These are phyloP conservation scores for Microcebus jonahi DNA, from an alignment of 2,113 vertebrate species.

Conservation along the genomic window DNA sequence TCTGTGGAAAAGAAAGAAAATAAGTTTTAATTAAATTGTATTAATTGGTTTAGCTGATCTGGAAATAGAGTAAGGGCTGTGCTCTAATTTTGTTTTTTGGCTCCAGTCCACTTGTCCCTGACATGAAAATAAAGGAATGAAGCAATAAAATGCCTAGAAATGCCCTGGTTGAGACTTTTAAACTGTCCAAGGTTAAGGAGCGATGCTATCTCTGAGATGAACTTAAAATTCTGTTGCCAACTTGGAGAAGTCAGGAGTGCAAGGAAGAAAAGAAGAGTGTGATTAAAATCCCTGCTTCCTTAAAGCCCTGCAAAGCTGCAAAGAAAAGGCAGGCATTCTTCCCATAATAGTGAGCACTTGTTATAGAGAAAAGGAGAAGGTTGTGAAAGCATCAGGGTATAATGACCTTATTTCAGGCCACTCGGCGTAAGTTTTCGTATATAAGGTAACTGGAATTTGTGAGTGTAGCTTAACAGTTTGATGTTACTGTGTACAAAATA, in stretches of 20 bases:
- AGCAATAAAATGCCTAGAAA: conserved; percentile 78
- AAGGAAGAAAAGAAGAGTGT: conserved; percentile 79
- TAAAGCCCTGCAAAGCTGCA: conserved; percentile 71
- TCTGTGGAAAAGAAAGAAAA: conserved; percentile 77
- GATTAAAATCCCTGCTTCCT: conserved; percentile 79
- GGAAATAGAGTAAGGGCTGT: conserved; percentile 58
- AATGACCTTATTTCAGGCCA: conserved; percentile 76
- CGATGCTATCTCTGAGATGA: conserved; percentile 75
- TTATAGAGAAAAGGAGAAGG: conserved; percentile 64
- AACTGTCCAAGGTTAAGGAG: conserved; percentile 70
- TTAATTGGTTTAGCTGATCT: conserved; percentile 81
- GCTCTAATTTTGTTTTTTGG: conserved; percentile 80
- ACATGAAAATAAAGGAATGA: conserved; percentile 82
- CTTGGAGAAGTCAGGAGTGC: conserved; percentile 75
- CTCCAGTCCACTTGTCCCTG: conserved; percentile 75
- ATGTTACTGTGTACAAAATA: conserved; percentile 30
- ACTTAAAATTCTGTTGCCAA: conserved; percentile 76
- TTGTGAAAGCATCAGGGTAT: conserved; percentile 58
- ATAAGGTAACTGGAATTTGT: conserved; percentile 70
- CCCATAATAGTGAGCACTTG: conserved; percentile 70
- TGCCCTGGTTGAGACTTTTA: conserved; percentile 67
- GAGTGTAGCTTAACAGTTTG: conserved; percentile 7
- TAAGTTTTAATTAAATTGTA: conserved; percentile 83
- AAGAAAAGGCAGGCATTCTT: conserved; percentile 71
- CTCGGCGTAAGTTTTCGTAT: conserved; percentile 53